Evolutionary conservation across 2,113 vertebrate genomes (phyloP), one percentile per base, ranked within the genome.

Genomic region (Bothrops jararaca): DNA sequence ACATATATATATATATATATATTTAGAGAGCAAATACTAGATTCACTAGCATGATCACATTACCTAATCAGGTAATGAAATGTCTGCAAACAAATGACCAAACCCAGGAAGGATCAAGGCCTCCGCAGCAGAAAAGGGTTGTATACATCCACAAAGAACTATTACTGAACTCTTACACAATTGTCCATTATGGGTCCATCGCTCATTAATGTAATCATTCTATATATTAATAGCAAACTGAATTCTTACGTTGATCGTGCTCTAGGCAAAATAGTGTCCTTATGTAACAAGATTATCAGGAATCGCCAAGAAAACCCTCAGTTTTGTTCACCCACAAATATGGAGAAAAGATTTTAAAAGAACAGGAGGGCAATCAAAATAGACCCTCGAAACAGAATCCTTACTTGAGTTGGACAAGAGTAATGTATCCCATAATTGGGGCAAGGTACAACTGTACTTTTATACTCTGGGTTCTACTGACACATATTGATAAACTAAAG

Each of bases 61-160:
- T 69, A 69, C 29, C 64, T 69, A 69, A 69, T 69, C 4, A 12
- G 12, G 29, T 69, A n/a, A 34, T 69, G 29, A 69, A 69, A 69
- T n/a, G 64, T 69, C 12, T 69, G 64, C 64, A 69, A n/a, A 69
- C 29, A 69, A 69, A n/a, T n/a, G 29, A 69, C 64, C 29, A n/a
- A n/a, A 69, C 12, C 5, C 29, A 34, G 64, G 64, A 69, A 69
- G 29, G 29, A n/a, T 12, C 4, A 15, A 69, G 29, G 64, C 29
- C 64, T 69, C 64, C 12, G 1, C 12, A 69, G 64, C 64, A 13
- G 96, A 95, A 96, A 96, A 96, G 96, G 96, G 96, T 97, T 96
- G 96, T 91, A 94, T 85, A 15, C 85, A 50, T 94, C 9, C 53
- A 2, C 90, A 95, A 34, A 95, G 92, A 96, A 95, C 93, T 90